A percentile compares a stretch with the other conserved stretches of the same genome.
Evolutionary conservation across 2,888 invertebrate genomes (phyloP).

Genomic region (Plebejus melissa): DNA sequence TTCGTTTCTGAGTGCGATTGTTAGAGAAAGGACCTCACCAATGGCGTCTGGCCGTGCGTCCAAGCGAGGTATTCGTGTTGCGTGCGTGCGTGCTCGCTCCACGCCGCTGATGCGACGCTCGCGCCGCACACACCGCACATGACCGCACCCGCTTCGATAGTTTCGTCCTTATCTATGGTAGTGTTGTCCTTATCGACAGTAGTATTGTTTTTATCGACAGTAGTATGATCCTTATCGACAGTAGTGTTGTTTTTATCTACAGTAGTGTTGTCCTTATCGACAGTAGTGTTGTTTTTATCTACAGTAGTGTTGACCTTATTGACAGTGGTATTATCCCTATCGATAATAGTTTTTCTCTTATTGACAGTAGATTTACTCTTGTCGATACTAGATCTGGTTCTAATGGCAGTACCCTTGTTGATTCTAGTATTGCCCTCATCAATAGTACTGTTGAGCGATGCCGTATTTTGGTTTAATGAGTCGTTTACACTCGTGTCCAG

Average conservation of each 20-base stretch:
- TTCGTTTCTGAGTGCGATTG: no score
- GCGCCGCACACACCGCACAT: conserved; percentile 18
- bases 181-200: neutral
- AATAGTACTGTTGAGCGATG: neutral
- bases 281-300: neutral
- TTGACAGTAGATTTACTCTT: neutral
- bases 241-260: neutral
- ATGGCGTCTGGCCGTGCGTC: neutral
- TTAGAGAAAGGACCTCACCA: conserved; percentile 8
- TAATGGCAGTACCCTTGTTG: neutral
- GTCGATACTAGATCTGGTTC: neutral
- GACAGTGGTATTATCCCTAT: no score
- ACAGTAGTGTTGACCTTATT: neutral
- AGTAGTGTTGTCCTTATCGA: neutral
- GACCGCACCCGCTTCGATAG: neutral
- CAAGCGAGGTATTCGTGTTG: conserved; percentile 13
- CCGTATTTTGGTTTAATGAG: neutral
- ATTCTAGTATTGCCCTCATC: neutral
- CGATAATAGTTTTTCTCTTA: no score
- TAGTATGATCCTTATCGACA: neutral
- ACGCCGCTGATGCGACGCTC: neutral
- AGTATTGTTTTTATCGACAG: neutral
- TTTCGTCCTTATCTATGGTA: neutral
- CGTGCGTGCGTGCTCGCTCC: conserved; percentile 11
- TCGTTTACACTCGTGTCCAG: neutral